Evolutionary conservation across 1,140 invertebrate genomes (phyloP).

Genomic region (Globodera rostochiensis): DNA sequence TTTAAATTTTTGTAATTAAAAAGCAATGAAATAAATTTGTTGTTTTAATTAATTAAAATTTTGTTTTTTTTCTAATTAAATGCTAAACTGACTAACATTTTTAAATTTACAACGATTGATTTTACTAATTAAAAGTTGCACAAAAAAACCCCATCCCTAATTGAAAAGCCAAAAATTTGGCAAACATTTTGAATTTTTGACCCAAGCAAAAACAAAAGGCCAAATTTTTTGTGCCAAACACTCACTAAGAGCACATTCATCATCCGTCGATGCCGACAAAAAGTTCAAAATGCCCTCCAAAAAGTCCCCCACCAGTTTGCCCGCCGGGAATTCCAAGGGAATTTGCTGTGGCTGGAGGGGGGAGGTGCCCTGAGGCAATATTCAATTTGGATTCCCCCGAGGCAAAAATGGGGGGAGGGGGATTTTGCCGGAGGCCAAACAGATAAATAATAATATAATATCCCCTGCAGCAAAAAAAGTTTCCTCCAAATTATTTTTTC

Average conservation of each 20-base stretch:
- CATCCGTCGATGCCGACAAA: neutral
- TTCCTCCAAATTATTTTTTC: neutral
- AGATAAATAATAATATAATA: conserved; percentile 1
- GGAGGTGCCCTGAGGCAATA: neutral
- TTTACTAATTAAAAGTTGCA: too few relatives aligned
- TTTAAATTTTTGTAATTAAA: too few relatives aligned
- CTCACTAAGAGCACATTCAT: neutral
- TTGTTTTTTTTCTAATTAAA: too few relatives aligned
- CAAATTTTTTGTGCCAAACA: neutral
- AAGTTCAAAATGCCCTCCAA: neutral
- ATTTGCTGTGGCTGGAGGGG: neutral
- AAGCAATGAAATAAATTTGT: too few relatives aligned
- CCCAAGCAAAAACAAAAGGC: neutral
- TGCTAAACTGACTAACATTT: too few relatives aligned
- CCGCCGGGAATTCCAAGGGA: neutral
- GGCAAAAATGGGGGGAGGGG: neutral
- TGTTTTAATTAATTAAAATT: too few relatives aligned
- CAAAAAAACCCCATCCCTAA: too few relatives aligned
- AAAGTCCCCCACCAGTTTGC: neutral
- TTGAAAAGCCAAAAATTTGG: too few relatives aligned
- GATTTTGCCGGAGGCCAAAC: conserved; percentile 5
- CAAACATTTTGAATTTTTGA: too few relatives aligned
- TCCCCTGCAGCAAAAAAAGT: neutral
- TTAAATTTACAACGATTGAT: too few relatives aligned
- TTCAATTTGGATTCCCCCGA: conserved; percentile 17